phyloP scores from a whole-genome alignment of 2,797 vertebrate genomes.

The Hapalemur alaotrensis region DNA sequence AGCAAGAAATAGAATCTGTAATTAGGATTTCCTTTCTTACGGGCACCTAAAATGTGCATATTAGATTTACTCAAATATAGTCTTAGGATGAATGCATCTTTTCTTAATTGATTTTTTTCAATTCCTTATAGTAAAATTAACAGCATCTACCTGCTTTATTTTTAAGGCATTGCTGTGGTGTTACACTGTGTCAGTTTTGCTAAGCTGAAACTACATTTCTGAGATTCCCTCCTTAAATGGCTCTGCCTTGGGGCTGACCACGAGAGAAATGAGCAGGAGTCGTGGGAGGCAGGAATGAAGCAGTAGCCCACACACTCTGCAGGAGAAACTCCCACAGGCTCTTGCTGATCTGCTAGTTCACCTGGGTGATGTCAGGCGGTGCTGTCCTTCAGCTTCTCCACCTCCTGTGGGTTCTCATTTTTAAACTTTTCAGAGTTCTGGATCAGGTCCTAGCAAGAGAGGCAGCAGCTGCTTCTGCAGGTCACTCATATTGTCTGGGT shows the following conservation, averaged over 20 bases:
- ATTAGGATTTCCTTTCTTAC: background rate
- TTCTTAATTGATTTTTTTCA: background rate
- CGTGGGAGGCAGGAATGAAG: background rate
- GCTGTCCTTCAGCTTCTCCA: background rate
- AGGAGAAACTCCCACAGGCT: background rate
- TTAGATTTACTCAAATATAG: background rate
- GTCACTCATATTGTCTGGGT: rapidly evolving
- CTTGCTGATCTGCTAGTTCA: background rate
- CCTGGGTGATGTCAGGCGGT: background rate
- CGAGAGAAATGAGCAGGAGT: background rate
- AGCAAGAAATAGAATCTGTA: background rate
- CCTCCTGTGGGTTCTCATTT: rapidly evolving
- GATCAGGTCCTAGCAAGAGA: background rate
- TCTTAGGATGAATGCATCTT: background rate
- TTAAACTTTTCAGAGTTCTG: background rate
- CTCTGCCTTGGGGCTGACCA: background rate
- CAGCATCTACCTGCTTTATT: background rate
- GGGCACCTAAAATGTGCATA: background rate
- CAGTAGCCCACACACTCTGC: rapidly evolving
- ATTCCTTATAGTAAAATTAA: background rate
- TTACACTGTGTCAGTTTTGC: background rate
- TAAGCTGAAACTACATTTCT: background rate
- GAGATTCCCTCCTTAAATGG: rapidly evolving
- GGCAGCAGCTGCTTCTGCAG: background rate
- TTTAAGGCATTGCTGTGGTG: background rate